Base-by-base conservation (phyloP, 2,888 invertebrate species). In the Charanyca ferruginea region DNA sequence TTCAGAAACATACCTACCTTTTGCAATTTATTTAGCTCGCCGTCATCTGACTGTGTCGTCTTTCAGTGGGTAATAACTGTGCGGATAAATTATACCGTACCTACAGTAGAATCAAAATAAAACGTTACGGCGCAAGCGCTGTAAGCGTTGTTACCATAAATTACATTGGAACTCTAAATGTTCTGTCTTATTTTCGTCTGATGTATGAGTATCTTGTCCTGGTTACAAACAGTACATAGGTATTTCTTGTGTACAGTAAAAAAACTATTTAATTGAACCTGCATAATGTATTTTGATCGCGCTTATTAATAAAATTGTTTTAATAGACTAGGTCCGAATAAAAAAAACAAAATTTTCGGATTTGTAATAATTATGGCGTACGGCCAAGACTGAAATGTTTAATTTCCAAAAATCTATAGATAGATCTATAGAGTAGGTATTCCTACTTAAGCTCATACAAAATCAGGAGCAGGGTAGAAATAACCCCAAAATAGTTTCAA, bases 131-230 rank as follows among this genome's bases (percentile, higher is more conserved):
- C 38, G 23, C 23, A 44, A 44, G 42, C 47, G 41, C 23, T 51
- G 38, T 53, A 48, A 52, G 44, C 23, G 20, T 35, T 11, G 41
- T 69, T 38, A 42, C 32, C 18, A 57, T 60, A 60, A 68, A 55
- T 76, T 61, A 61, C 22, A 28, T 20, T 25, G 23, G n/a, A 48
- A 44, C 25, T 38, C 20, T 45, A 67, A 38, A 60, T 59, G 55
- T 59, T 52, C 54, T 63, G 51, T 55, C 41, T 54, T 20, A 2
- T 18, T 65, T 55, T 49, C 42, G 25, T 38, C 38, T 51, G 54
- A 20, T 45, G 32, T 73, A n/a, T n/a, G n/a, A n/a, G n/a, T n/a
- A 44, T 70, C 61, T 49, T 49, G 51, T 54, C 35, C 23, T 13
- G 45, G 41, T 44, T 59, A 53, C 28, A 38, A 47, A 45, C 5